Evolutionary conservation across 2,888 invertebrate species (phyloP).

Genomic region (Dynastes hyllus): DNA sequence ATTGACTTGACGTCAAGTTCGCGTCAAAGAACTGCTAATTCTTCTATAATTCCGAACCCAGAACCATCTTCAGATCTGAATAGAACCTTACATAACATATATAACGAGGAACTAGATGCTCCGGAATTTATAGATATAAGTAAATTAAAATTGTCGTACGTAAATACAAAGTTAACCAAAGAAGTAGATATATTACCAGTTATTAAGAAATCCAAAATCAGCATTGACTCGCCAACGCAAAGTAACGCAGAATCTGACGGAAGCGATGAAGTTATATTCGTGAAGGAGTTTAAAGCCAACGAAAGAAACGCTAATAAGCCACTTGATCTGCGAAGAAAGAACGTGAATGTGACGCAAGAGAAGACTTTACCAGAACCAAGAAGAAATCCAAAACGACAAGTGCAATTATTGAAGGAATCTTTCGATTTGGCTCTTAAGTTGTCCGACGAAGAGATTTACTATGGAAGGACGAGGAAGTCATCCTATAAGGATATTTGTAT

Average conservation of each 20-base stretch:
- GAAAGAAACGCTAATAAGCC: conserved; percentile 39
- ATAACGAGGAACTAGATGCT: conserved; percentile 49
- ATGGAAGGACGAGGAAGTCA: conserved; percentile 10
- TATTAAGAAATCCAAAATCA: conserved; percentile 22
- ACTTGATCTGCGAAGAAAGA: conserved; percentile 38
- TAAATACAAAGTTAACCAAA: neutral
- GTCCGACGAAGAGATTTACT: conserved; percentile 52
- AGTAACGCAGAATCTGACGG: conserved; percentile 43
- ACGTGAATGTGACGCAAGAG: conserved; percentile 44
- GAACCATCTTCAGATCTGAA: conserved; percentile 37
- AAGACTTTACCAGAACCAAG: conserved; percentile 48
- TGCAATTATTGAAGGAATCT: conserved; percentile 59
- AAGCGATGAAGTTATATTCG: conserved; percentile 63
- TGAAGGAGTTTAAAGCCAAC: conserved; percentile 59
- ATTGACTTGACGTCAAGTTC: conserved; percentile 38
- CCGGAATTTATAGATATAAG: conserved; percentile 57
- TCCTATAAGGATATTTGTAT: conserved; percentile 6
- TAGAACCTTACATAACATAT: neutral
- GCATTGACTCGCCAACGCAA: neutral
- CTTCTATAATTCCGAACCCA: conserved; percentile 26
- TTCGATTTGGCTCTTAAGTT: conserved; percentile 55
- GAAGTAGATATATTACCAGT: neutral
- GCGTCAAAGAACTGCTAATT: conserved; percentile 22
- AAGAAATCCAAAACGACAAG: conserved; percentile 61
- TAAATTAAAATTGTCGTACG: conserved; percentile 50